phyloP scores from a whole-genome alignment of 2,113 vertebrate species.

The Megaceryle maxima region DNA sequence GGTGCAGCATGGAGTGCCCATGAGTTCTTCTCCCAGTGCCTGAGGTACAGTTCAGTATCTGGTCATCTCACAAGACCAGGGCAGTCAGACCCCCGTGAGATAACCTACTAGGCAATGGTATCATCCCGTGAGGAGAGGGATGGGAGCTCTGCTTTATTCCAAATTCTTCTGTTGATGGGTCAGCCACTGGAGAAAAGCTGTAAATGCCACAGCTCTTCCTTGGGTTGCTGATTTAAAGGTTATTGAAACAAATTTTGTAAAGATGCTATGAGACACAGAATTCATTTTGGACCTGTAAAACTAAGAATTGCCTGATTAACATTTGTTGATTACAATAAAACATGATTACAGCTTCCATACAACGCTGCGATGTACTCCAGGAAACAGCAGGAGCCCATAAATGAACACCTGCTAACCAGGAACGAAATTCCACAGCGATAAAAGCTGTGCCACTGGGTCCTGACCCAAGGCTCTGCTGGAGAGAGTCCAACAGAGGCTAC shows the following conservation, averaged over 20 bases:
- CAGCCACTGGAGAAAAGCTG: background rate
- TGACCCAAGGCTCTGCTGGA: background rate
- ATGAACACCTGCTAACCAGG: background rate
- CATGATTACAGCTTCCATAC: background rate
- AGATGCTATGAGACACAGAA: background rate
- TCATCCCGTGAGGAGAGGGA: background rate
- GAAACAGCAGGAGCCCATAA: background rate
- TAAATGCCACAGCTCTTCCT: background rate
- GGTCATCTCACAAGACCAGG: too few relatives aligned
- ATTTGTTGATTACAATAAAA: background rate
- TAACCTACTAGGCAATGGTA: too few relatives aligned
- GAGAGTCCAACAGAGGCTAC: too few relatives aligned
- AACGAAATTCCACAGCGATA: background rate
- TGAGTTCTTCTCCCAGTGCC: too few relatives aligned
- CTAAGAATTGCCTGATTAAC: background rate
- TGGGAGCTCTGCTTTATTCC: background rate
- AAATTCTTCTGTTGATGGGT: background rate
- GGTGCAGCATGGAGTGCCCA: background rate
- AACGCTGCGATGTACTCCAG: background rate
- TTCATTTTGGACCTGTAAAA: background rate
- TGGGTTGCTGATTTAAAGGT: background rate
- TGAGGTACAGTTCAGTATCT: rapidly evolving
- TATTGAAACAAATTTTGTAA: background rate
- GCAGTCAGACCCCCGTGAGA: background rate
- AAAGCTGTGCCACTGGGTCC: background rate